A percentile compares a stretch with the other conserved stretches of the same genome.
These are phyloP conservation scores for Meloidogyne exigua DNA, from an alignment of 1,140 invertebrate species.

Conservation along the genomic window DNA sequence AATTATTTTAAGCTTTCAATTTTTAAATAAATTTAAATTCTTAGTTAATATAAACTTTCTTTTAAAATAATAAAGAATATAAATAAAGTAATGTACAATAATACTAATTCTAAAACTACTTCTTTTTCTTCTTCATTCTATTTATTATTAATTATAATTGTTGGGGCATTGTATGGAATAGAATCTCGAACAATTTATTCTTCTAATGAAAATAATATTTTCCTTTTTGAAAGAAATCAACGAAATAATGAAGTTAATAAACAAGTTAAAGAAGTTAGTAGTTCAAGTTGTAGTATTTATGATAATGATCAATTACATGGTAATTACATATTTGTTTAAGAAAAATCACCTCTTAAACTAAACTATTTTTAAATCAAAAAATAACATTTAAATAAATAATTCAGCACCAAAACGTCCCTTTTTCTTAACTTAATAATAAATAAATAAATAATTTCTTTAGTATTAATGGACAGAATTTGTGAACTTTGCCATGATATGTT, in stretches of 20 bases:
- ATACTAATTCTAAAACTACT: not conserved
- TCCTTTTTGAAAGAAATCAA: conserved; percentile 1
- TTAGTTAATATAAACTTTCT: too few species aligned
- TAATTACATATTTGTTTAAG: not conserved
- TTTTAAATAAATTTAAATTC: too few species aligned
- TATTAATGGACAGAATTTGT: conserved; percentile 53
- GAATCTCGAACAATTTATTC: not conserved
- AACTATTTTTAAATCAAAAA: too few species aligned
- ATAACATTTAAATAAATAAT: too few species aligned
- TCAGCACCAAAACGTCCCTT: too few species aligned
- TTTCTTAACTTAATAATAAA: too few species aligned
- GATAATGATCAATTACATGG: conserved; percentile 5
- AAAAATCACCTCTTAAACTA: too few species aligned
- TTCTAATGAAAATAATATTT: conserved; percentile 1
- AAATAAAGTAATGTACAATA: not conserved
- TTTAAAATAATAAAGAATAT: too few species aligned
- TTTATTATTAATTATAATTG: not conserved
- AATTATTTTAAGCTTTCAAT: too few species aligned
- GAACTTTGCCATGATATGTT: conserved; percentile 56
- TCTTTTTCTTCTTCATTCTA: not conserved
- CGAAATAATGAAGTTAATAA: not conserved
- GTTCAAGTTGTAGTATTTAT: not conserved
- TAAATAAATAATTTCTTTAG: not conserved
- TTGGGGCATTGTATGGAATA: not conserved
- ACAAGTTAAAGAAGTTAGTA: not conserved